Conservation (phyloP, 1,140 invertebrate genomes). For the Zaprionus davidi region DNA sequence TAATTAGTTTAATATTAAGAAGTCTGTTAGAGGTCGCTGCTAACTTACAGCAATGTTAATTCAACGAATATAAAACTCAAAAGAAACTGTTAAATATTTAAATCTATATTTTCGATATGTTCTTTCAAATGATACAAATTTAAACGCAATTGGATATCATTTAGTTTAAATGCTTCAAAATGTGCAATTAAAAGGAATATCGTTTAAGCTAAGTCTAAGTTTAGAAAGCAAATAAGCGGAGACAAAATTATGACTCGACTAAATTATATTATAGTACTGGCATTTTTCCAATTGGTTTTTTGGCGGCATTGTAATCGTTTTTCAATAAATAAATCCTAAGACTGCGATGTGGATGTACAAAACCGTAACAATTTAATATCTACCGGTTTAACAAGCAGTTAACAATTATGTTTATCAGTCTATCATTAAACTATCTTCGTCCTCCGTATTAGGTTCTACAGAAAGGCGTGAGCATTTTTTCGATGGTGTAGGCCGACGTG, state of each 20-base stretch:
- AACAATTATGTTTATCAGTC: neutral
- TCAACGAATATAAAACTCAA: neutral
- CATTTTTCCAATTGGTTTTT: neutral
- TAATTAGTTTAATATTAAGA: neutral
- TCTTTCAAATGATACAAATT: too few species aligned
- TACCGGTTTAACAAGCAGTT: slow-evolving; percentile 2
- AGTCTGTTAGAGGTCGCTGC: neutral
- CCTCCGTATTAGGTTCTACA: neutral
- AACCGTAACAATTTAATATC: neutral
- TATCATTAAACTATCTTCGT: slow-evolving; percentile 2
- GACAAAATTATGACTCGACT: too few species aligned
- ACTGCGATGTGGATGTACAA: neutral
- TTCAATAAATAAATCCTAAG: neutral
- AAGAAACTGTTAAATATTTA: too few species aligned
- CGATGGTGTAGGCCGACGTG: neutral
- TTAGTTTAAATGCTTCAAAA: too few species aligned
- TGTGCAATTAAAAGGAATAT: too few species aligned
- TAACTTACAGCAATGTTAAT: neutral
- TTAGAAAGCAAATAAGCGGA: too few species aligned
- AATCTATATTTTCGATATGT: too few species aligned
- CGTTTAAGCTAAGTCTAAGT: too few species aligned
- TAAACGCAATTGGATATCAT: too few species aligned
- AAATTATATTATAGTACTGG: too few species aligned
- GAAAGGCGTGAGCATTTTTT: neutral
- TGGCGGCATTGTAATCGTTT: neutral